Evolutionary conservation across 2,113 vertebrate genomes (phyloP).

Genomic region (Cathartes aura): DNA sequence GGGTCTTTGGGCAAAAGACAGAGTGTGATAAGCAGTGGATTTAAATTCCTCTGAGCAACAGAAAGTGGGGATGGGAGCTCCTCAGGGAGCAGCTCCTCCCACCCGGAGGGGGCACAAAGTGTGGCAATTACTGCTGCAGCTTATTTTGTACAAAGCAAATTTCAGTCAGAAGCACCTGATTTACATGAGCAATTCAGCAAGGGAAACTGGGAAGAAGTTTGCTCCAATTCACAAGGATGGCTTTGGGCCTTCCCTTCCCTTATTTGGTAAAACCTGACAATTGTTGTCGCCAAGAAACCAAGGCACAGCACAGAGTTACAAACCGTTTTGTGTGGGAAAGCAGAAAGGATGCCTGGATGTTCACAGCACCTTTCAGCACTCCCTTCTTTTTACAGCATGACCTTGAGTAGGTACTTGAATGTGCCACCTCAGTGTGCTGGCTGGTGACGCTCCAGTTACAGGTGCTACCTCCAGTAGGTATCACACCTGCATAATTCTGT

Average conservation of each 20-base stretch:
- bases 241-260: neutral
- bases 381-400: neutral
- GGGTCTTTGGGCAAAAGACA: neutral
- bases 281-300: neutral
- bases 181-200: neutral
- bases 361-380: neutral
- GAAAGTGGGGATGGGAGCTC: neutral
- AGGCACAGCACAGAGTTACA: neutral
- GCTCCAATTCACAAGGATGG: neutral
- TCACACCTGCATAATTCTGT: neutral
- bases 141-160: neutral
- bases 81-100: neutral
- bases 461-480: neutral
- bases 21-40: neutral
- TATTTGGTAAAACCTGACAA: neutral
- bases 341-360: neutral
- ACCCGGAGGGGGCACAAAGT: neutral
- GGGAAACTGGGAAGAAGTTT: neutral
- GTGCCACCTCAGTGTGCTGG: neutral
- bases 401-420: neutral
- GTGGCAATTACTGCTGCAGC: neutral
- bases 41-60: neutral
- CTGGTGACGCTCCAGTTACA: neutral
- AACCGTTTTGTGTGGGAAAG: neutral
- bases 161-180: neutral